Conservation (phyloP, 2,888 invertebrate species). For the Suillia variegata region DNA sequence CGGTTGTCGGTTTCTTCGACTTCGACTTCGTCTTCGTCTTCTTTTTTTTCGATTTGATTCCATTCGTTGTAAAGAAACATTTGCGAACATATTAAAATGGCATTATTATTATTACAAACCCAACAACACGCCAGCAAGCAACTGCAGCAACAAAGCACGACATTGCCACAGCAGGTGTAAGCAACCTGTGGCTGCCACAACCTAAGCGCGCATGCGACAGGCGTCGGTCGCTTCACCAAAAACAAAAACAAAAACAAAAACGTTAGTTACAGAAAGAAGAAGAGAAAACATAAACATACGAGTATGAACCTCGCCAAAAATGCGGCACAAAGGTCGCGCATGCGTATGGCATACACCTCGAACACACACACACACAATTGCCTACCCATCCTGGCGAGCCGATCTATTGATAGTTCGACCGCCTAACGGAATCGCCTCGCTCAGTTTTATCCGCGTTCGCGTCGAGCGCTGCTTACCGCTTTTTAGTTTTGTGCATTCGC, state of each 20-base stretch:
- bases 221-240: not conserved
- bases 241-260: not conserved
- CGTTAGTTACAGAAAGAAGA: too few relatives aligned
- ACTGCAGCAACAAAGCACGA: not conserved
- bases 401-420: not conserved
- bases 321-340: constrained; percentile 15
- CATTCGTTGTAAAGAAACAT: not conserved
- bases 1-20: too few relatives aligned
- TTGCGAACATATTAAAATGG: not conserved
- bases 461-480: not conserved
- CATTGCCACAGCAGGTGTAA: constrained; percentile 1
- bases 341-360: not conserved
- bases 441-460: constrained; percentile 1
- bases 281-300: not conserved
- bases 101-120: not conserved
- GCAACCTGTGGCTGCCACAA: not conserved
- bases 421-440: not conserved
- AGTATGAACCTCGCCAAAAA: constrained; percentile 6
- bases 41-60: not conserved
- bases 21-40: too few relatives aligned
- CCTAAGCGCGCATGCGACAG: not conserved
- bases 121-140: not conserved
- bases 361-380: not conserved
- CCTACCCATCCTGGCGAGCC: not conserved
- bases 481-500: too few relatives aligned